These are phyloP conservation scores for Diabrotica undecimpunctata DNA, from an alignment of 1,140 invertebrate species.

Conservation along the genomic window DNA sequence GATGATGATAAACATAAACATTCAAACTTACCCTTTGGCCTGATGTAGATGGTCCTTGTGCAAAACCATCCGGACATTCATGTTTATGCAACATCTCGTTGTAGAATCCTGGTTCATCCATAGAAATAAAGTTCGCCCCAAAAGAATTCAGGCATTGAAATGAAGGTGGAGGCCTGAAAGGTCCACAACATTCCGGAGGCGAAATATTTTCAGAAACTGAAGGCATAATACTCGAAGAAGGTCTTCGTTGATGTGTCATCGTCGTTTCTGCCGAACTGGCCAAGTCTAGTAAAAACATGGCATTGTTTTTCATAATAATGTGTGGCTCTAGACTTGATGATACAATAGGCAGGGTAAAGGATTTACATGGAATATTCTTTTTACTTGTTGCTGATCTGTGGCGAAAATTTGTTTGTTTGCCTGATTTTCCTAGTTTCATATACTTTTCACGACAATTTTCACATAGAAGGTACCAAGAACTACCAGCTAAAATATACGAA, in stretches of 20 bases:
- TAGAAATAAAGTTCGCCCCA: slow-evolving; percentile 54
- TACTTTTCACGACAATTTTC: slow-evolving; percentile 84
- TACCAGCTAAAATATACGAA: slow-evolving; percentile 53
- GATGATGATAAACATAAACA: too few relatives aligned
- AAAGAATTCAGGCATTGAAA: slow-evolving; percentile 76
- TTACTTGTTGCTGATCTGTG: slow-evolving; percentile 19
- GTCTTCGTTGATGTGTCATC: slow-evolving; percentile 48
- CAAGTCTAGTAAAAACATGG: slow-evolving; percentile 88
- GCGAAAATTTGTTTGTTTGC: slow-evolving; percentile 30
- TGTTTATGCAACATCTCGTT: slow-evolving; percentile 53
- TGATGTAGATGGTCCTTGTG: slow-evolving; percentile 37
- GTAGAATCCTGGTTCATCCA: slow-evolving; percentile 55
- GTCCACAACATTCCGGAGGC: slow-evolving; percentile 53
- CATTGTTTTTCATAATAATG: slow-evolving; percentile 85
- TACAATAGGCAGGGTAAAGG: slow-evolving; percentile 42
- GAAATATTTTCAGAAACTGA: slow-evolving; percentile 60
- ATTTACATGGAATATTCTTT: slow-evolving; percentile 29
- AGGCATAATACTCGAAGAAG: slow-evolving; percentile 55
- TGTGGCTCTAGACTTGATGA: slow-evolving; percentile 61
- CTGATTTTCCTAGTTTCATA: slow-evolving; percentile 55
- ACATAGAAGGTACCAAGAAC: slow-evolving; percentile 90
- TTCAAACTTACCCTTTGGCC: slow-evolving; percentile 46
- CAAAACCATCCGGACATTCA: slow-evolving; percentile 46
- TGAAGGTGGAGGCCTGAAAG: slow-evolving; percentile 61
- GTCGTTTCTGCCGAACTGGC: slow-evolving; percentile 64